Conservation (phyloP, 2,797 vertebrate genomes). For the Numenius phaeopus region DNA sequence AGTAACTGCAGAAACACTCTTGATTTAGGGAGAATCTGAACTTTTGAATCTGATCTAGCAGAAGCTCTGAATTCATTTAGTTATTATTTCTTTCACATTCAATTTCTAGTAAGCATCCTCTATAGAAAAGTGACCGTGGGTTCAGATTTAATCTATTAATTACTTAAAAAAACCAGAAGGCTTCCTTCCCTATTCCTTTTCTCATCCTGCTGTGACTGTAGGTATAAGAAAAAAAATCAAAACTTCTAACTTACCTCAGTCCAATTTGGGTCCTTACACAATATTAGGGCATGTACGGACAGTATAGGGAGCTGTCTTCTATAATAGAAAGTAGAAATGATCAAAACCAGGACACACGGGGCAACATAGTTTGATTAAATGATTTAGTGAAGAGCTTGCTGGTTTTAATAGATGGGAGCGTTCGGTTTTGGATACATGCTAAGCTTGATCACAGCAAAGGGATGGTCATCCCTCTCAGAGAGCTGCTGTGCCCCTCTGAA, state of each 20-base stretch:
- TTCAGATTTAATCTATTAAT: neutral
- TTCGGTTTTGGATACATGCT: neutral
- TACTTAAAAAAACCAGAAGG: neutral
- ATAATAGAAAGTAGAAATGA: neutral
- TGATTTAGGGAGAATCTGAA: neutral
- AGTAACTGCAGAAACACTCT: neutral
- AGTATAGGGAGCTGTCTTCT: neutral
- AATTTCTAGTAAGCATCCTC: neutral
- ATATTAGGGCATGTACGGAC: neutral
- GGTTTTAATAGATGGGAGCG: neutral
- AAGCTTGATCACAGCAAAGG: neutral
- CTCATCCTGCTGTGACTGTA: neutral
- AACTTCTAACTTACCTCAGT: no score
- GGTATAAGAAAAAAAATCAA: no score
- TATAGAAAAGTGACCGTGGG: neutral
- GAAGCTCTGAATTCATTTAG: neutral
- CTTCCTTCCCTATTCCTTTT: neutral
- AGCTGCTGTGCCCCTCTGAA: neutral
- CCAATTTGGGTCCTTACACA: neutral
- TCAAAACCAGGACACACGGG: neutral
- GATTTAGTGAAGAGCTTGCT: neutral
- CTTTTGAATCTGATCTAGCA: neutral
- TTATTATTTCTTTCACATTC: neutral
- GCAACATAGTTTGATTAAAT: neutral
- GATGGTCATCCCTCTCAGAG: neutral